Evolutionary conservation across 2,888 invertebrate genomes (phyloP), one percentile per base, ranked within the genome.

Genomic region (Drosophila pseudotalamancana): DNA sequence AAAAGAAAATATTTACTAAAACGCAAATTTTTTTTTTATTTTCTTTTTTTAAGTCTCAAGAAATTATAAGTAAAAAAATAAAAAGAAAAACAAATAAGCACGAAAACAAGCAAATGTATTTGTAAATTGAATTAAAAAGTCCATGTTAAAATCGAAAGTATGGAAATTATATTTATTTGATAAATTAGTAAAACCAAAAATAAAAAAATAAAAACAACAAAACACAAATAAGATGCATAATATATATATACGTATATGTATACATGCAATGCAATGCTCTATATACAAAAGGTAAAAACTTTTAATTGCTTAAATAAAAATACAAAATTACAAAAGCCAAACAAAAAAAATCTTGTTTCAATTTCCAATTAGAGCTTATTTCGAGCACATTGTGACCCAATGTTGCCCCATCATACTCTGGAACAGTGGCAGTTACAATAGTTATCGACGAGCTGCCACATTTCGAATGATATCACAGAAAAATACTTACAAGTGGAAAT

Each of bases 251-350:
- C 68, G 56, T 70, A 55, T 74, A 48, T 59, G 55, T 66, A 45
- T 45, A 63, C 62, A 66, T 69, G 68, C 67, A 84, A 71, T 80
- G 81, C 71, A 81, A 73, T 67, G 81, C 80, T 72, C 84, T 67
- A 74, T 72, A 81, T 74, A 74, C 70, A 73, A 68, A 70, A 70
- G 43, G 48, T 40, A 40, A 68, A 76, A 77, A 71, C 73, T 80
- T 84, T 84, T 68, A 83, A 83, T 77, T 83, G 83, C 83, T 83
- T 83, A 69, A 83, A 86, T 86, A 86, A 83, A 77, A 55, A 55
- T 61, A 40, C 25, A 50, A 65, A 70, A 64, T 48, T 55, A 63
- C 63, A 72, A 81, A 73, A 66, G 50, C 46, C 45, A 64, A 65
- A 16, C 8, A 29, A 14, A 35, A 16, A 11, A 16, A 6, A 0